A percentile compares a stretch with the other conserved stretches of the same genome.
Evolutionary conservation across 2,113 vertebrate genomes (phyloP).

Genomic region (Candoia aspera): DNA sequence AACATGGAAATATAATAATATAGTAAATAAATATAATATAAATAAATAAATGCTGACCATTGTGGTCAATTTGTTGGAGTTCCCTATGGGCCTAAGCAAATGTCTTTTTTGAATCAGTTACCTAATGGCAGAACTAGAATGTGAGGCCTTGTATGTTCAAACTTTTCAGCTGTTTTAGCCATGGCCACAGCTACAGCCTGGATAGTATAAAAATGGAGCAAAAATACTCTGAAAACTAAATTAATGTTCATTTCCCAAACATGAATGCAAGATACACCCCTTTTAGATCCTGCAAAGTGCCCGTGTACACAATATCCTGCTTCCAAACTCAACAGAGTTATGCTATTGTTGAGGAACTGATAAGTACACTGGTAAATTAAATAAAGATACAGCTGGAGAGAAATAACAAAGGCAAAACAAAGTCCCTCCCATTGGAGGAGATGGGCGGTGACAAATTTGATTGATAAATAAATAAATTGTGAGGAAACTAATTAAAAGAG

Average conservation of each 20-base stretch:
- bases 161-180: neutral
- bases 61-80: conserved; percentile 1
- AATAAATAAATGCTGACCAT: neutral
- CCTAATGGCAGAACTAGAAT: neutral
- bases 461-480: too few species aligned
- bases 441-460: too few species aligned
- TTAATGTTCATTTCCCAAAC: conserved; percentile 23
- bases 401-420: conserved; percentile 39
- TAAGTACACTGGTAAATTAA: conserved; percentile 6
- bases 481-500: conserved; percentile 14
- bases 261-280: neutral
- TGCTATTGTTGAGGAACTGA: neutral
- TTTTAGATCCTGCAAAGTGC: neutral
- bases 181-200: neutral
- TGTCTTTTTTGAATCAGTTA: neutral
- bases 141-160: neutral
- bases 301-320: neutral
- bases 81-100: conserved; percentile 5
- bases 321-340: neutral
- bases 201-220: neutral
- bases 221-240: neutral
- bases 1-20: too few species aligned
- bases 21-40: neutral
- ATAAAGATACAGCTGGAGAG: conserved; percentile 15
- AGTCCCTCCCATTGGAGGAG: too few species aligned